Evolutionary conservation across 2,797 vertebrate species (phyloP).

Genomic region (Numenius phaeopus): DNA sequence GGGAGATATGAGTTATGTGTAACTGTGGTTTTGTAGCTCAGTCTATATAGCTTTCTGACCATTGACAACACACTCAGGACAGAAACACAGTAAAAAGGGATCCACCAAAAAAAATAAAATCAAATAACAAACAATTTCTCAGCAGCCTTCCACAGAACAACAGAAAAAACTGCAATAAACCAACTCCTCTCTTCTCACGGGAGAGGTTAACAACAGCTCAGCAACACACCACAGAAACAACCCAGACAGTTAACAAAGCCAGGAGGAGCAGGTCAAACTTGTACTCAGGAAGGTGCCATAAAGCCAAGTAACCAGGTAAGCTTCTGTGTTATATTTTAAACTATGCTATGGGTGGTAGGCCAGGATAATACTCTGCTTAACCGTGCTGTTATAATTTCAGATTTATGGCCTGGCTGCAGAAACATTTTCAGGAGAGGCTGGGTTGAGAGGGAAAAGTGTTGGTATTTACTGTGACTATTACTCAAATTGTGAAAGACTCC

Average conservation of each 20-base stretch:
- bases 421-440: neutral
- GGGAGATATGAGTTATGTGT: accelerated
- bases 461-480: neutral
- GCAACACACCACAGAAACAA: neutral
- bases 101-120: neutral
- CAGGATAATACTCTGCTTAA: neutral
- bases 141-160: neutral
- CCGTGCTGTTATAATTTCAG: neutral
- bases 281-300: neutral
- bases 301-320: neutral
- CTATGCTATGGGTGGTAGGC: neutral
- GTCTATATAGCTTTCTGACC: neutral
- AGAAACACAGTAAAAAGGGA: slow-evolving; percentile 19
- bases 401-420: neutral
- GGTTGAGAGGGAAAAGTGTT: slow-evolving; percentile 40
- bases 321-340: neutral
- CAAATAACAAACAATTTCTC: neutral
- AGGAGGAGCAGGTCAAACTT: slow-evolving; percentile 30
- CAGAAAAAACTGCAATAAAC: slow-evolving; percentile 15
- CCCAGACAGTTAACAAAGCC: slow-evolving; percentile 9
- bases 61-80: slow-evolving; percentile 15
- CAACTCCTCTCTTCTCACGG: neutral
- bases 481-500: neutral
- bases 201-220: neutral
- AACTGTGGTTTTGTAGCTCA: neutral